A percentile compares a stretch with the other conserved stretches of the same genome.
Conservation (phyloP, 2,113 vertebrate genomes). For the Martes martes region DNA sequence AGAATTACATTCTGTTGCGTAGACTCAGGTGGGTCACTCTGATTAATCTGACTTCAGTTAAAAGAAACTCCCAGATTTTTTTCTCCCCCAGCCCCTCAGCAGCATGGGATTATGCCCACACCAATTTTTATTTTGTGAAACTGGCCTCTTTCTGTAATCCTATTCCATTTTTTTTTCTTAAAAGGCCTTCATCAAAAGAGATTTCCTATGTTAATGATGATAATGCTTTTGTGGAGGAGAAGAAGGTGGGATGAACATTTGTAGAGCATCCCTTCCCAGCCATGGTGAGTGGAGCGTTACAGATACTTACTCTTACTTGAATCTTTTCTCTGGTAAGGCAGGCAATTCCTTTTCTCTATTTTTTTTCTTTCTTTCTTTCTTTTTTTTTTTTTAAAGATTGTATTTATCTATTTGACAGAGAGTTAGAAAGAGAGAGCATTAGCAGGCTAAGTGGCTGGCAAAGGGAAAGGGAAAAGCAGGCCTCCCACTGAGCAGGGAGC, state of each 20-base stretch:
- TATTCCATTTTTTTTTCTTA: constrained; percentile 4
- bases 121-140: constrained; percentile 31
- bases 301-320: not conserved
- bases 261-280: not conserved
- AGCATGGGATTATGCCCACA: not conserved
- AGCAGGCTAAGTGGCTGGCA: not conserved
- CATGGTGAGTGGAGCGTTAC: not conserved
- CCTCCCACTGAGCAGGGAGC: not conserved
- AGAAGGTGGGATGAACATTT: not conserved
- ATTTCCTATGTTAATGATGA: not conserved
- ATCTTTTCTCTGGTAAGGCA: not conserved
- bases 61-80: not conserved
- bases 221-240: not conserved
- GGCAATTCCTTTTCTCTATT: not conserved
- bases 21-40: not conserved
- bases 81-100: not conserved
- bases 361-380: not conserved
- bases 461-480: not conserved
- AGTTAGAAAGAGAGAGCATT: not conserved
- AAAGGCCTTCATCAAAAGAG: not conserved
- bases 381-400: not conserved
- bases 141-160: not conserved
- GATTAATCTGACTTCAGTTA: constrained; percentile 19
- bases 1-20: not conserved
- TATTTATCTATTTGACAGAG: not conserved